Conservation (phyloP, 2,113 vertebrate species). For the Ardeotis arabs region DNA sequence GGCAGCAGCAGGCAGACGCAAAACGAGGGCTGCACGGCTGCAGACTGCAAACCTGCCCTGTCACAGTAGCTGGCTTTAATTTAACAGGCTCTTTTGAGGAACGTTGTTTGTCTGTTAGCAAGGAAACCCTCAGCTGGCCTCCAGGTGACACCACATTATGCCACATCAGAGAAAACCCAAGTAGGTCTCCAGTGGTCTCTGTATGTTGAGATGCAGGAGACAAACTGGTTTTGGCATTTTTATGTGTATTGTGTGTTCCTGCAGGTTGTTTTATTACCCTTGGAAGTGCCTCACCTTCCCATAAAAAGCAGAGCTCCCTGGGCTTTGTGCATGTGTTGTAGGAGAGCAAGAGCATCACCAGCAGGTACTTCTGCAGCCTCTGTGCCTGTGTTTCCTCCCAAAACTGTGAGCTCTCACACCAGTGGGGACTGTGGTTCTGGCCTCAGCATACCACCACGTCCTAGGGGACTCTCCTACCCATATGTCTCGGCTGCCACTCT, state of each 20-base stretch:
- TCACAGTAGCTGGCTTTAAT: background rate
- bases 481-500: rapidly evolving
- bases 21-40: background rate
- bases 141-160: background rate
- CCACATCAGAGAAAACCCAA: background rate
- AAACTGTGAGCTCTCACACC: background rate
- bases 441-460: background rate
- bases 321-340: background rate
- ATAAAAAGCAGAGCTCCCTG: background rate
- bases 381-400: background rate
- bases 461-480: background rate
- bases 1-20: background rate
- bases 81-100: background rate
- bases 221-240: background rate
- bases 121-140: background rate
- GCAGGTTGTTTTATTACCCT: background rate
- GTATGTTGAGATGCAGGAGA: background rate
- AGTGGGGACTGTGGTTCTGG: rapidly evolving
- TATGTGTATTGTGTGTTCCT: background rate
- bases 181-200: background rate
- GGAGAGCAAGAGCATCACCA: rapidly evolving
- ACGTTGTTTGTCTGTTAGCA: background rate
- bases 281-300: background rate
- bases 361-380: background rate
- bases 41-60: background rate